phyloP scores from a whole-genome alignment of 2,888 invertebrate genomes.

The Chouioia cunea region DNA sequence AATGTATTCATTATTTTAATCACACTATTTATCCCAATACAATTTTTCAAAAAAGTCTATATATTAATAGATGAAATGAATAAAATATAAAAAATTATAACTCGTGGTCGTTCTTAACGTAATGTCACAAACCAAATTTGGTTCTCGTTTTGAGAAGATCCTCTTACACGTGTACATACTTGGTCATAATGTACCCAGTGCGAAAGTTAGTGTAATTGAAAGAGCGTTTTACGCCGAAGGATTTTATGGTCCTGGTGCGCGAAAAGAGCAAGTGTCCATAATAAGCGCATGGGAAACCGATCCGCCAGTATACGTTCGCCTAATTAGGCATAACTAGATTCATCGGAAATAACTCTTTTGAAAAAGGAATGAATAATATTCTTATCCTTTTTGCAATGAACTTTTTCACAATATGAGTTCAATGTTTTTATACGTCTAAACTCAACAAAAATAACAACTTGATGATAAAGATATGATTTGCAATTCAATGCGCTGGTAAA shows the following conservation, averaged over 20 bases:
- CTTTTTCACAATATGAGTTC: slow-evolving; percentile 16
- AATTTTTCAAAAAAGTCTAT: too few relatives aligned
- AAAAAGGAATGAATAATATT: slow-evolving; percentile 1
- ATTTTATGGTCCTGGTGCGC: slow-evolving; percentile 9
- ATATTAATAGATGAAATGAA: too few relatives aligned
- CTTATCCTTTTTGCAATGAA: background rate
- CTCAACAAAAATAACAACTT: slow-evolving; percentile 31
- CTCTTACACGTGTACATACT: background rate
- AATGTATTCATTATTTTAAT: too few relatives aligned
- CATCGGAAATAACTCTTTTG: slow-evolving; percentile 56
- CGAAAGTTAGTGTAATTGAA: slow-evolving; percentile 18
- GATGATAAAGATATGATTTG: slow-evolving; percentile 38
- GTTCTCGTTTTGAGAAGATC: too few relatives aligned
- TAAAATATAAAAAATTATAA: too few relatives aligned
- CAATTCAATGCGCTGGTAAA: slow-evolving; percentile 29
- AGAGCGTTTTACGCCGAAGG: background rate
- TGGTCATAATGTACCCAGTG: background rate
- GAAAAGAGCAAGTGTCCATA: background rate
- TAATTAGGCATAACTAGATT: slow-evolving; percentile 63
- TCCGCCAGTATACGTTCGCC: slow-evolving; percentile 48
- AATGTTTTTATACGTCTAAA: slow-evolving; percentile 1
- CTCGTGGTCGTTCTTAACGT: too few relatives aligned
- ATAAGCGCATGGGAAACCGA: slow-evolving; percentile 14
- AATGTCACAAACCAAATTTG: too few relatives aligned
- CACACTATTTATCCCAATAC: too few relatives aligned